Conservation (phyloP, 2,888 invertebrate genomes). For the Volucella bombylans region DNA sequence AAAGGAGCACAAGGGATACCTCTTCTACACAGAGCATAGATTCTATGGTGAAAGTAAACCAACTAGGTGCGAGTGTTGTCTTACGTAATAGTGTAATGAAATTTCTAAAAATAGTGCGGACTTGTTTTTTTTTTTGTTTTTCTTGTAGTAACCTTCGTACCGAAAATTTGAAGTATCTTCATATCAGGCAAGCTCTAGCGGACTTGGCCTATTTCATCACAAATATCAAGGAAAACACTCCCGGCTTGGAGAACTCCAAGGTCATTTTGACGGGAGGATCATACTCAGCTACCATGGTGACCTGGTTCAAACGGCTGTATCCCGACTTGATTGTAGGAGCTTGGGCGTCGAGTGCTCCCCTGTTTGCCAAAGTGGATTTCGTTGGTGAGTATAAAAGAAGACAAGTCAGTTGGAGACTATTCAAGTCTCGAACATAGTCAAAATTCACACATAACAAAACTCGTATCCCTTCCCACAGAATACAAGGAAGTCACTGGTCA, state of each 20-base stretch:
- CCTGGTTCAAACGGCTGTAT: constrained; percentile 86
- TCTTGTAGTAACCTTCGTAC: constrained; percentile 84
- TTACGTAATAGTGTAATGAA: constrained; percentile 5
- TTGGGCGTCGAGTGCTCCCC: constrained; percentile 87
- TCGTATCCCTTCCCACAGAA: constrained; percentile 74
- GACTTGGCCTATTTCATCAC: constrained; percentile 86
- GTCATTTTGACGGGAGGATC: constrained; percentile 86
- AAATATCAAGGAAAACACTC: constrained; percentile 80
- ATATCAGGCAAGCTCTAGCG: constrained; percentile 86
- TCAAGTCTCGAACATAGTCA: no score
- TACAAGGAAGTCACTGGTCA: constrained; percentile 81
- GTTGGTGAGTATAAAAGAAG: constrained; percentile 75
- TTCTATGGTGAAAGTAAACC: constrained; percentile 90
- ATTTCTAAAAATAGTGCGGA: background rate
- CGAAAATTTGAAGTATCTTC: constrained; percentile 85
- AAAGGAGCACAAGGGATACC: constrained; percentile 84
- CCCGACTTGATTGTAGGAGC: constrained; percentile 85
- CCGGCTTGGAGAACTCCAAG: constrained; percentile 80
- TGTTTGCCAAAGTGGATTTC: constrained; percentile 85
- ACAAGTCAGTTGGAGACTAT: background rate
- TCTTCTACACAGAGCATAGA: constrained; percentile 91
- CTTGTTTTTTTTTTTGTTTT: constrained; percentile 63
- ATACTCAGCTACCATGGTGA: constrained; percentile 87
- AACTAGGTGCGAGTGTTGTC: constrained; percentile 83
- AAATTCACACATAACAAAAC: no score